A percentile compares a stretch with the other conserved stretches of the same genome.
These are phyloP conservation scores for Sinella curviseta DNA, from an alignment of 1,140 invertebrate species.

Conservation along the genomic window DNA sequence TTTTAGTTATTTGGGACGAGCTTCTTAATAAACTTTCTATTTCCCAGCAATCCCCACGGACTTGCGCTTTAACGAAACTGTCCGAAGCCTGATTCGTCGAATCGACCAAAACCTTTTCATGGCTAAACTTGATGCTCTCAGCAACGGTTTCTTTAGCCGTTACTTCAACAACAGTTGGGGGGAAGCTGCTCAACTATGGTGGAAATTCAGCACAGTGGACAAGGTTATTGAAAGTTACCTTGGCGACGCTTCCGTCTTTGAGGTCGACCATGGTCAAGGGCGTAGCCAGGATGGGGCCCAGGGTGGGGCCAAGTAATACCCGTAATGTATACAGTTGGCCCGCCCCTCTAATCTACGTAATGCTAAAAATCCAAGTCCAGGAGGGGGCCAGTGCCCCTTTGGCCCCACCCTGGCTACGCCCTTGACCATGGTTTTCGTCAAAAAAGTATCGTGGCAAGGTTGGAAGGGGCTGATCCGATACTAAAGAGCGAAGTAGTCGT, in stretches of 20 bases:
- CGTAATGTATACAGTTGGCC: too few species aligned
- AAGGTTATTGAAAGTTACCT: not conserved
- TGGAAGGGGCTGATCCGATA: not conserved
- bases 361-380: too few species aligned
- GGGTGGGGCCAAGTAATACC: too few species aligned
- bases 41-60: not conserved
- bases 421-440: not conserved
- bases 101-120: not conserved
- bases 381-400: too few species aligned
- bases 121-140: not conserved
- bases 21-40: not conserved
- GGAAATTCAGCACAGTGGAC: not conserved
- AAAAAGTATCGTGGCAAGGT: not conserved
- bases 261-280: slow-evolving; percentile 7
- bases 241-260: not conserved
- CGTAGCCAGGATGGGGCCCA: too few species aligned
- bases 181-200: not conserved
- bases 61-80: not conserved
- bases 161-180: slow-evolving; percentile 1
- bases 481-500: slow-evolving; percentile 1
- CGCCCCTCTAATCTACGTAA: too few species aligned
- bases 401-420: too few species aligned
- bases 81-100: not conserved
- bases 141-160: slow-evolving; percentile 2
- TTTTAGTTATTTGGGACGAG: not conserved